A percentile compares a stretch with the other conserved stretches of the same genome.
Evolutionary conservation across 2,888 invertebrate species (phyloP).

Genomic region (Trissolcus brochymenae): DNA sequence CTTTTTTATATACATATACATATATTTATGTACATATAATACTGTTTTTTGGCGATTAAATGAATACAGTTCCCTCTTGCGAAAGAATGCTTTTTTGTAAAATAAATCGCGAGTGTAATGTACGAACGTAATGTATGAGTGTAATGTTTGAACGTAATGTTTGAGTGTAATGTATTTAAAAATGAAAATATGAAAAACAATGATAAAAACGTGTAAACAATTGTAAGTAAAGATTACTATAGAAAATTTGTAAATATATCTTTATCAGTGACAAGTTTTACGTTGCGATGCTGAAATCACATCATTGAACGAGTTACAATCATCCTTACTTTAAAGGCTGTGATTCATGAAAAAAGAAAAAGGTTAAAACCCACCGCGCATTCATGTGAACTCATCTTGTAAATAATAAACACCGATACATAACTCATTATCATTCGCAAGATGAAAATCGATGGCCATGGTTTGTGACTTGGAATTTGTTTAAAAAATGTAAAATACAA

Average conservation of each 20-base stretch:
- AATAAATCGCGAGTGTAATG: not conserved
- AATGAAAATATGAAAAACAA: not conserved
- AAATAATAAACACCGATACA: constrained; percentile 7
- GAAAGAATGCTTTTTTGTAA: not conserved
- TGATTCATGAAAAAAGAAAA: constrained; percentile 21
- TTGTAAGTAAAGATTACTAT: not conserved
- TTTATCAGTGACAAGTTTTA: constrained; percentile 14
- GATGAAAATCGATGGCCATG: constrained; percentile 16
- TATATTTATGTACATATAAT: too few relatives aligned
- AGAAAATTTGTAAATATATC: too few relatives aligned
- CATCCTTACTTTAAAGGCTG: constrained; percentile 31
- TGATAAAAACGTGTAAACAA: not conserved
- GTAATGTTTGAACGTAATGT: too few relatives aligned
- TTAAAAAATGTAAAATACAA: constrained; percentile 1
- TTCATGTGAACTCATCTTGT: constrained; percentile 14
- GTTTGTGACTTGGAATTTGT: not conserved
- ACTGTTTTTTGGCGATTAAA: too few relatives aligned
- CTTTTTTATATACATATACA: too few relatives aligned
- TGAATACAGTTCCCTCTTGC: too few relatives aligned
- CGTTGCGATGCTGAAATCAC: constrained; percentile 27
- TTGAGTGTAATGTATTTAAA: too few relatives aligned
- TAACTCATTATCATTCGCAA: constrained; percentile 1
- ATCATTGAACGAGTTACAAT: constrained; percentile 19
- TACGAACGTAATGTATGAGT: too few relatives aligned
- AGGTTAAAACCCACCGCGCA: constrained; percentile 23